These are phyloP conservation scores for Neoitamus cyanurus DNA, from an alignment of 2,888 invertebrate genomes.

Conservation along the genomic window DNA sequence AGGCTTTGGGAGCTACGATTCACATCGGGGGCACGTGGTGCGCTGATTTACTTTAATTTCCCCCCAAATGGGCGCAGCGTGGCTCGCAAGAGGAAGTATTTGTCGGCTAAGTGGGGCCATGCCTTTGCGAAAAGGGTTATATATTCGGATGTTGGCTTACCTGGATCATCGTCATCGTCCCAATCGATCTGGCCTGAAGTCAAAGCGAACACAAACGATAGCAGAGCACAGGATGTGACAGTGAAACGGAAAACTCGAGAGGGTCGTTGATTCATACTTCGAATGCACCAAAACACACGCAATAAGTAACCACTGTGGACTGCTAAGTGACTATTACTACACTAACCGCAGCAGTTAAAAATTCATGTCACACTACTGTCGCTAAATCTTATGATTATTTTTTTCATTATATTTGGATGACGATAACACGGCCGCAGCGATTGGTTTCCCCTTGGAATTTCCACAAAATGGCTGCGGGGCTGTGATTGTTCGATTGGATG, in stretches of 20 bases:
- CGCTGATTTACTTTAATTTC: conserved; percentile 1
- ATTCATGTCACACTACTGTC: conserved; percentile 29
- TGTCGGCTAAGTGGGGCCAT: neutral
- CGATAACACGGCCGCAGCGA: neutral
- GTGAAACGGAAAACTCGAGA: conserved; percentile 56
- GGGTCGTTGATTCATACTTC: conserved; percentile 55
- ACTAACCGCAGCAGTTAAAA: neutral
- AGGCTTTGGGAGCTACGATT: neutral
- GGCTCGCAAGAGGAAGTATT: neutral
- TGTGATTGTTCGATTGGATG: neutral
- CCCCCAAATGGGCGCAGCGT: neutral
- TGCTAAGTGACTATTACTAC: neutral
- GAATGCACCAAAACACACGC: neutral
- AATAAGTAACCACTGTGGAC: neutral
- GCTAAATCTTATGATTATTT: neutral
- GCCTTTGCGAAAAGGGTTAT: neutral
- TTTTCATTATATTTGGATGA: neutral
- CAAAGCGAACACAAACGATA: conserved; percentile 61
- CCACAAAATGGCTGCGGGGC: neutral
- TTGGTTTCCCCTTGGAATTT: neutral
- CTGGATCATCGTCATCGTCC: conserved; percentile 68
- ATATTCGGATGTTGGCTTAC: conserved; percentile 57
- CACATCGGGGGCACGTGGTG: neutral
- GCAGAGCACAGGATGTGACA: conserved; percentile 58
- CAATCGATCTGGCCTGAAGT: conserved; percentile 67